A percentile compares a stretch with the other conserved stretches of the same genome.
phyloP scores from a whole-genome alignment of 1,140 invertebrate genomes.

The Lysiphlebus fabarum region DNA sequence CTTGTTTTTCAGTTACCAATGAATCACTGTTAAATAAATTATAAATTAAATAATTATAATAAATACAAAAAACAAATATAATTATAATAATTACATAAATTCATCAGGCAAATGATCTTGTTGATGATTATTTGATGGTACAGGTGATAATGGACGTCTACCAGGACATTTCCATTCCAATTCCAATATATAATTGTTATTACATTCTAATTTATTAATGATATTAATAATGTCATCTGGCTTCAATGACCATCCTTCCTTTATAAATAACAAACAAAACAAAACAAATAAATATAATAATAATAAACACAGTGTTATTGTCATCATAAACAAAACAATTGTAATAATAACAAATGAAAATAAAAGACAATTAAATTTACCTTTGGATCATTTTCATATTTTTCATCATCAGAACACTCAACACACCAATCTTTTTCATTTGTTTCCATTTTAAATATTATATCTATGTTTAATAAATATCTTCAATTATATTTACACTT shows the following conservation, averaged over 20 bases:
- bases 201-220: slow-evolving; percentile 59
- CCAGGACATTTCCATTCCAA: slow-evolving; percentile 67
- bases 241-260: slow-evolving; percentile 48
- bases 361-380: slow-evolving; percentile 28
- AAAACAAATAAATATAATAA: slow-evolving; percentile 17
- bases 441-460: slow-evolving; percentile 44
- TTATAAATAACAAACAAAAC: slow-evolving; percentile 21
- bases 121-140: slow-evolving; percentile 46
- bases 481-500: no score
- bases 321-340: not conserved
- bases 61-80: not conserved
- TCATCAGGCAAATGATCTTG: slow-evolving; percentile 43
- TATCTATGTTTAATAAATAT: slow-evolving; percentile 3
- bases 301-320: slow-evolving; percentile 1
- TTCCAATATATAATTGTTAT: slow-evolving; percentile 51
- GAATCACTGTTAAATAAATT: slow-evolving; percentile 12
- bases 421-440: slow-evolving; percentile 57
- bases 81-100: slow-evolving; percentile 42
- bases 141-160: slow-evolving; percentile 58
- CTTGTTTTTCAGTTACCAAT: slow-evolving; percentile 58
- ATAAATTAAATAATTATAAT: slow-evolving; percentile 3
- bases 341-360: slow-evolving; percentile 7
- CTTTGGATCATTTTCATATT: slow-evolving; percentile 47
- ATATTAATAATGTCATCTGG: slow-evolving; percentile 57
- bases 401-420: slow-evolving; percentile 64